phyloP scores from a whole-genome alignment of 1,140 invertebrate genomes.

The Ganaspis sp. region DNA sequence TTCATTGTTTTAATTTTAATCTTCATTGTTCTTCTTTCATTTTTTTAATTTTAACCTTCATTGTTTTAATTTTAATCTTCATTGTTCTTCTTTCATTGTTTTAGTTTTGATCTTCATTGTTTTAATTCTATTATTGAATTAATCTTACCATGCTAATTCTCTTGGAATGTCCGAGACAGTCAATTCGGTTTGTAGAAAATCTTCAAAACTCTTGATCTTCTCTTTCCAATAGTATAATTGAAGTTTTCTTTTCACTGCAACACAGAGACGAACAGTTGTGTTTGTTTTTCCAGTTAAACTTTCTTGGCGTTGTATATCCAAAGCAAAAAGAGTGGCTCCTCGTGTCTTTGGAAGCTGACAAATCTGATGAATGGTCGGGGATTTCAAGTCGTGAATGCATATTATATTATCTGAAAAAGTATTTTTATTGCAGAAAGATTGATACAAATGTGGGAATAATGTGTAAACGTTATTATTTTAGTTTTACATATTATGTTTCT shows the following conservation, averaged over 20 bases:
- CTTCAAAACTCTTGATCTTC: constrained; percentile 88
- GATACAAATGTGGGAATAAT: background rate
- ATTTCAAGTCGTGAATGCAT: constrained; percentile 89
- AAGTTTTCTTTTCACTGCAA: constrained; percentile 90
- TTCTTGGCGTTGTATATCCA: constrained; percentile 85
- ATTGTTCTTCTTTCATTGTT: no score
- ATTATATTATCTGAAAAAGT: constrained; percentile 85
- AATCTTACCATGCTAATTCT: constrained; percentile 87
- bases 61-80: no score
- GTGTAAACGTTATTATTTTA: background rate
- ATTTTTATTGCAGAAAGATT: constrained; percentile 7
- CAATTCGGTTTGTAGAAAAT: constrained; percentile 83
- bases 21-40: no score
- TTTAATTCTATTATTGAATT: no score
- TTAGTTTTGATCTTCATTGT: no score
- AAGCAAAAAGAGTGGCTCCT: constrained; percentile 91
- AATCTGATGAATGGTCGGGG: constrained; percentile 86
- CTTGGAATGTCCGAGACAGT: constrained; percentile 89
- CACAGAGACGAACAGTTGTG: constrained; percentile 88
- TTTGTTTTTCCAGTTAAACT: constrained; percentile 83
- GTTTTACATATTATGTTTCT: no score
- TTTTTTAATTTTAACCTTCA: no score
- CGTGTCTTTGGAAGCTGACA: constrained; percentile 87
- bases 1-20: no score
- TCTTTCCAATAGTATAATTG: constrained; percentile 89